Evolutionary conservation across 2,888 invertebrate genomes (phyloP), one percentile per base, ranked within the genome.

Genomic region (Sisyra terminalis): DNA sequence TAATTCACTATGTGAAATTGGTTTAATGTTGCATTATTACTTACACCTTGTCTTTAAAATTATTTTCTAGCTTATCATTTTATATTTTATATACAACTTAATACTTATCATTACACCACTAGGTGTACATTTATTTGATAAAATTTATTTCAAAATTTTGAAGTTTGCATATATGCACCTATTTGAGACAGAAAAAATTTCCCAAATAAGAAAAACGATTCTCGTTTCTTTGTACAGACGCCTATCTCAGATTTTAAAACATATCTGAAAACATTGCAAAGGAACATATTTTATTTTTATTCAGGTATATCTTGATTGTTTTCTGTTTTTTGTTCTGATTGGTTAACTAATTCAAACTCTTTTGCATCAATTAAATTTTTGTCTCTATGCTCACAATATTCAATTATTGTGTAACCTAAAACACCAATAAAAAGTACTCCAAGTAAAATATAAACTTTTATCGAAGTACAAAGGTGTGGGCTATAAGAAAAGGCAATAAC

Each of bases 401-500:
- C 84, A 32, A 83, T 76, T 2, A 62, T 55, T n/a, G 71, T 67
- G 55, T 82, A 93, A 44, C 89, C 84, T 1, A 69, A 48, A 54
- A 87, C 77, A 2, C 90, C 90, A 4, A 82, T 50, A 3, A 73
- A 53, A 31, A 89, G 66, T 4, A 86, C 64, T 1, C 66, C 72
- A 38, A 85, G 63, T 3, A 87, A 64, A 24, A 79, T 64, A 53
- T 75, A 73, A 5, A 88, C 58, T 53, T 88, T 88, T 0, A 74
- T 67, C 40, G 71, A 63, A 0, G 84, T 81, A 53, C 85, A 84
- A 4, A 88, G 61, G 53, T 78, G 78, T 2, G 84, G 78, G 36
- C 83, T 87, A 44, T 81, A 76, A 1, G 77, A 73, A 53, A 89
- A 92, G 1, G 87, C 80, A 43, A 89, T 71, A 10, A 89, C 87